Evolutionary conservation across 2,797 vertebrate species (phyloP).

Genomic region (Harpagifer antarcticus): DNA sequence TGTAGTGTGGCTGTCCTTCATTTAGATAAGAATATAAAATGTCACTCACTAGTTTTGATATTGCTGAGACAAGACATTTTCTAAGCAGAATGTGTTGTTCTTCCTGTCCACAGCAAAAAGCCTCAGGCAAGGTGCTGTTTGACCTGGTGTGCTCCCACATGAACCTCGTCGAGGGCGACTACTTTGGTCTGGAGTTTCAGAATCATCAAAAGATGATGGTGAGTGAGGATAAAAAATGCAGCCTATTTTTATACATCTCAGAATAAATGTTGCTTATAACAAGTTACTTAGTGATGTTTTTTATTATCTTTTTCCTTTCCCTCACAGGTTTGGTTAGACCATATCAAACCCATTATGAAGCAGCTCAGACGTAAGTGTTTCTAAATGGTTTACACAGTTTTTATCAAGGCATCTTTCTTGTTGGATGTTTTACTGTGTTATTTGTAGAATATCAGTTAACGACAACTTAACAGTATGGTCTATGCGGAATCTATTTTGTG

Average conservation of each 20-base stretch:
- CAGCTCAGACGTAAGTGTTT: constrained; percentile 95
- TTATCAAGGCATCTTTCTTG: constrained; percentile 10
- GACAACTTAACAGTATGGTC: not conserved
- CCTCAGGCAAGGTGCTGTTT: constrained; percentile 93
- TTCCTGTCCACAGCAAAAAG: constrained; percentile 89
- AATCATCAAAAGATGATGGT: constrained; percentile 97
- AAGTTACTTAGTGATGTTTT: not conserved
- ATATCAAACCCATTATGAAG: constrained; percentile 95
- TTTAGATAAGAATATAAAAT: constrained; percentile 31
- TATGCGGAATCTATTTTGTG: not conserved
- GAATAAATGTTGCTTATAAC: not conserved
- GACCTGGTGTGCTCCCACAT: constrained; percentile 95
- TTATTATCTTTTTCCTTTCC: not conserved
- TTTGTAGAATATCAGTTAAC: constrained; percentile 1
- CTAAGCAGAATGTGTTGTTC: constrained; percentile 27
- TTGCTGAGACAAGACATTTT: constrained; percentile 23
- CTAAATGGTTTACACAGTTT: constrained; percentile 10
- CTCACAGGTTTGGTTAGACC: constrained; percentile 96
- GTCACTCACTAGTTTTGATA: constrained; percentile 11
- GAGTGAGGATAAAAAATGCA: constrained; percentile 59
- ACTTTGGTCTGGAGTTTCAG: constrained; percentile 97
- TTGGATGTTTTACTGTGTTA: not conserved
- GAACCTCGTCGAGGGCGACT: constrained; percentile 97
- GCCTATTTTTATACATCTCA: not conserved
- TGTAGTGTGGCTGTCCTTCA: not conserved